Evolutionary conservation across 2,797 vertebrate species (phyloP).

Genomic region (Malacoctenus gilli): DNA sequence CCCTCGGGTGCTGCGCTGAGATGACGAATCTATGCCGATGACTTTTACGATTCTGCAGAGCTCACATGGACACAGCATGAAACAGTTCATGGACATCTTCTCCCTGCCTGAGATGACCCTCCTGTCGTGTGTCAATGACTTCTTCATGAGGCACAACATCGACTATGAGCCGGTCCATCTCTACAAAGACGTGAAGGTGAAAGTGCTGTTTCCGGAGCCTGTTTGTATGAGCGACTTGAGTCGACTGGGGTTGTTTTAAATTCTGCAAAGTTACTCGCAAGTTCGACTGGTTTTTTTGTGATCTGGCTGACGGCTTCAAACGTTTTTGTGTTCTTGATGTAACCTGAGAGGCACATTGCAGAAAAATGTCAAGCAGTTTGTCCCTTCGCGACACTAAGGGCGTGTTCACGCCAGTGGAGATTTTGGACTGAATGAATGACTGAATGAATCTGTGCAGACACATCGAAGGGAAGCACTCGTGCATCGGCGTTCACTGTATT

Average conservation of each 20-base stretch:
- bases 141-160: constrained; percentile 97
- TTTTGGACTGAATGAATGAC: too few species aligned
- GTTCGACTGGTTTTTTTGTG: too few species aligned
- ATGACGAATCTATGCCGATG: background rate
- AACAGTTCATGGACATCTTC: constrained; percentile 99
- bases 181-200: constrained; percentile 98
- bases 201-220: too few species aligned
- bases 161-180: constrained; percentile 98
- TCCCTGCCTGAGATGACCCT: constrained; percentile 97
- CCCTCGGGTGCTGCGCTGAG: background rate
- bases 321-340: background rate
- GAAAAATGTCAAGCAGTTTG: too few species aligned
- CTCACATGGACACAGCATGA: constrained; percentile 95
- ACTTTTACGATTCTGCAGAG: constrained; percentile 79
- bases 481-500: constrained; percentile 17
- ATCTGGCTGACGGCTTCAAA: background rate
- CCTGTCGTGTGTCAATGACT: constrained; percentile 95
- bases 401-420: too few species aligned
- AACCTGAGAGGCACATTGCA: too few species aligned
- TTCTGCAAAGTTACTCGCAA: too few species aligned
- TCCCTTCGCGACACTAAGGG: too few species aligned
- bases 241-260: too few species aligned
- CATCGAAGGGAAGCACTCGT: constrained; percentile 2
- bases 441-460: background rate
- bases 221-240: too few species aligned